A percentile compares a stretch with the other conserved stretches of the same genome.
Conservation (phyloP, 2,888 invertebrate species). For the Dasysyrphus albostriatus region DNA sequence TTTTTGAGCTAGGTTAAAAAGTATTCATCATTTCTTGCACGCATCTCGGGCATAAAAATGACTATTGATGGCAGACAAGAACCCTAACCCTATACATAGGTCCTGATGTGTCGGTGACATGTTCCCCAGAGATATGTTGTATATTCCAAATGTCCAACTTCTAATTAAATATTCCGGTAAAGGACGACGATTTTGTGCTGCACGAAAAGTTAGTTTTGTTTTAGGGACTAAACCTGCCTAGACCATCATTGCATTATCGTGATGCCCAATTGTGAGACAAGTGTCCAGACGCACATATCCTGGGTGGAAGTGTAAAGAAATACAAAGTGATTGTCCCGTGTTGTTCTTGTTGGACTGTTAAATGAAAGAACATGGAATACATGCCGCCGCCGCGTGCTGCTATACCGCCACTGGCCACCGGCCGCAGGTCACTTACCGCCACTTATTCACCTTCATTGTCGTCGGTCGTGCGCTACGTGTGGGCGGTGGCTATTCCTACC, state of each 20-base stretch:
- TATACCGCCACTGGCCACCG: background rate
- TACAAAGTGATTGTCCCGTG: slow-evolving; percentile 29
- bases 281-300: slow-evolving; percentile 73
- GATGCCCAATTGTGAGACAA: slow-evolving; percentile 60
- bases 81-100: slow-evolving; percentile 21
- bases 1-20: background rate
- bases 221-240: slow-evolving; percentile 20
- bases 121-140: slow-evolving; percentile 1
- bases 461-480: slow-evolving; percentile 66
- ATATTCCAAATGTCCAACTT: background rate
- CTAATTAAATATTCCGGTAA: slow-evolving; percentile 63
- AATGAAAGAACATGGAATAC: slow-evolving; percentile 43
- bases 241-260: slow-evolving; percentile 19
- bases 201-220: slow-evolving; percentile 58
- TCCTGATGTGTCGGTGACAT: slow-evolving; percentile 29
- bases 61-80: slow-evolving; percentile 10
- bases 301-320: slow-evolving; percentile 54
- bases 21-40: slow-evolving; percentile 31
- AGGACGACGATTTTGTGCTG: slow-evolving; percentile 53
- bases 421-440: slow-evolving; percentile 25
- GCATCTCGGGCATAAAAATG: slow-evolving; percentile 27
- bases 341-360: slow-evolving; percentile 50
- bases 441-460: slow-evolving; percentile 47
- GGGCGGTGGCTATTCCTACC: background rate
- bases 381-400: slow-evolving; percentile 8